Evolutionary conservation across 2,888 invertebrate genomes (phyloP), one percentile per base, ranked within the genome.

Genomic region (Carabus problematicus): DNA sequence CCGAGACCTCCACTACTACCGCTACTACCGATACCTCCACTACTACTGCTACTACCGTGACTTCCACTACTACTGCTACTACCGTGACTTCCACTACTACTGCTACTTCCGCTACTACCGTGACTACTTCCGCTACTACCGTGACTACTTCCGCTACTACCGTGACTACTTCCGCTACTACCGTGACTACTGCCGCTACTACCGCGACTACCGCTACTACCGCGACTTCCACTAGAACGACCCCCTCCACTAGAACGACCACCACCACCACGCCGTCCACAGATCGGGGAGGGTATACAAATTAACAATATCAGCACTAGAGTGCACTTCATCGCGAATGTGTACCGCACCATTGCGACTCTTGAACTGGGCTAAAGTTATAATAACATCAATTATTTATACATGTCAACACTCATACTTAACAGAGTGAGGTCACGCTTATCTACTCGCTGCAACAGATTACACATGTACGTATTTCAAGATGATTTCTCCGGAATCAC

Each of bases 31-130:
- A 8, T 45, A 45, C 45, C 14, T 12, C 45, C 3, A 18, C 47
- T 7, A 7, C 61, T 29, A 47, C 19, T n/a, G 7, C 45, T 45
- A 45, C 45, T 11, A 16, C 47, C 1, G 9, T 47, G 11, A 47
- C 19, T n/a, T 2, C 61, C 39, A 29, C 8, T 19, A 3, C 45
- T 12, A 47, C 18, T 29, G 11, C 47, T 9, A 3, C 61, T 8
- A n/a, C 61, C n/a, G 12, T 29, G 3, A 45, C n/a, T n/a, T 29
- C 29, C 29, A 47, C 47, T n/a, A 43, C 61, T 12, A 29, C 49
- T 61, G 39, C 45, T 4, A 16, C 52, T 39, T 11, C 63, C 47
- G 9, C 47, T 8, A 3, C 61, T 12, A 8, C 61, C n/a, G 8
- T 47, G 2, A 45, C n/a, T n/a, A 29, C 29, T 29, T 29, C 29